These are phyloP conservation scores for Rhabdomys dilectus DNA, from an alignment of 2,113 vertebrate genomes.

Conservation along the genomic window DNA sequence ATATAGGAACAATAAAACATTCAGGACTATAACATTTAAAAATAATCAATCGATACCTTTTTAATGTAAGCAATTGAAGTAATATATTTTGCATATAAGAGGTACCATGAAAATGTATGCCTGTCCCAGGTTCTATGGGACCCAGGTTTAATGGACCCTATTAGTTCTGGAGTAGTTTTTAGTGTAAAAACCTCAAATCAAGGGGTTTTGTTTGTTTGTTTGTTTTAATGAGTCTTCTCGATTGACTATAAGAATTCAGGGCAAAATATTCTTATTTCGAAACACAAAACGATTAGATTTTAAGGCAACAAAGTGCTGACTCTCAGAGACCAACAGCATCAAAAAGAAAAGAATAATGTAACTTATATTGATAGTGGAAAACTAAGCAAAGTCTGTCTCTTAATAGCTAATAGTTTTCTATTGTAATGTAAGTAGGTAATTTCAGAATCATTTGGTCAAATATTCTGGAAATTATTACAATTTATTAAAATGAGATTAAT, in stretches of 20 bases:
- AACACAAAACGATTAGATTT: not conserved
- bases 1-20: not conserved
- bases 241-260: not conserved
- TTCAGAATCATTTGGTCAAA: not conserved
- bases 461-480: not conserved
- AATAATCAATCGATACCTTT: not conserved
- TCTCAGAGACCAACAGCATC: not conserved
- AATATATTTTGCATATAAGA: not conserved
- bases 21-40: not conserved
- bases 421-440: not conserved
- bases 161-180: not conserved
- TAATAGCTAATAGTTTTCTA: not conserved
- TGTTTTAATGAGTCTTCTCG: not conserved
- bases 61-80: not conserved
- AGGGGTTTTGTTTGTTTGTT: not conserved
- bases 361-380: not conserved
- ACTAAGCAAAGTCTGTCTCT: not conserved
- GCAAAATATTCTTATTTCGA: not conserved
- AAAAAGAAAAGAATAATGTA: not conserved
- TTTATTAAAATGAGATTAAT: not conserved
- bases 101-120: not conserved
- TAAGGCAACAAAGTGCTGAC: not conserved
- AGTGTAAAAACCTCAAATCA: not conserved
- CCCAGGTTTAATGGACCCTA: no score
- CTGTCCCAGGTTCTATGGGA: not conserved